phyloP scores from a whole-genome alignment of 2,113 vertebrate genomes.

The Turnix velox region DNA sequence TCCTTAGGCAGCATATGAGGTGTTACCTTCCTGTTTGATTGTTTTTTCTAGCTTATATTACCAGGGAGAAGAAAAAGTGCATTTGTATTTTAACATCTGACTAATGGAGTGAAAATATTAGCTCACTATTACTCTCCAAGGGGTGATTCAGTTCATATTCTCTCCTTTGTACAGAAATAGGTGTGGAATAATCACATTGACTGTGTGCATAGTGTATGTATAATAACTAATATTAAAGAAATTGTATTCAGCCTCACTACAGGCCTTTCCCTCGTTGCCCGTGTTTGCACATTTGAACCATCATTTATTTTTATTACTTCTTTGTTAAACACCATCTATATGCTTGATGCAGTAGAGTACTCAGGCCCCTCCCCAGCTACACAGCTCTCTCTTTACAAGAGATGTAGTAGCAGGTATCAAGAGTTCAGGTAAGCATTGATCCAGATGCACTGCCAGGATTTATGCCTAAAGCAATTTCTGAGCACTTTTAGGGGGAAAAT shows the following conservation, averaged over 20 bases:
- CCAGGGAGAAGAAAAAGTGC: neutral
- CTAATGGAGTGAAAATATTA: conserved; percentile 26
- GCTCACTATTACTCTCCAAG: neutral
- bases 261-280: neutral
- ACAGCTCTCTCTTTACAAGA: neutral
- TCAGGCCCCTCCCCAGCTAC: neutral
- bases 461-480: neutral
- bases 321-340: neutral
- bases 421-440: neutral
- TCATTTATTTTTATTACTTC: neutral
- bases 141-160: neutral
- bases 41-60: neutral
- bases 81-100: neutral
- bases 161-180: neutral
- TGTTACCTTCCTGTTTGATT: neutral
- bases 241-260: neutral
- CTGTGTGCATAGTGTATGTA: neutral
- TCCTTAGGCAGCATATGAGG: neutral
- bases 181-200: neutral
- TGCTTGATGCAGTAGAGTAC: neutral
- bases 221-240: neutral
- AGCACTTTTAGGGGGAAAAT: neutral
- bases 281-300: neutral
- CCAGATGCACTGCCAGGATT: neutral
- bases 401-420: neutral